Evolutionary conservation across 1,140 invertebrate species (phyloP).

Genomic region (Ladona fulva): DNA sequence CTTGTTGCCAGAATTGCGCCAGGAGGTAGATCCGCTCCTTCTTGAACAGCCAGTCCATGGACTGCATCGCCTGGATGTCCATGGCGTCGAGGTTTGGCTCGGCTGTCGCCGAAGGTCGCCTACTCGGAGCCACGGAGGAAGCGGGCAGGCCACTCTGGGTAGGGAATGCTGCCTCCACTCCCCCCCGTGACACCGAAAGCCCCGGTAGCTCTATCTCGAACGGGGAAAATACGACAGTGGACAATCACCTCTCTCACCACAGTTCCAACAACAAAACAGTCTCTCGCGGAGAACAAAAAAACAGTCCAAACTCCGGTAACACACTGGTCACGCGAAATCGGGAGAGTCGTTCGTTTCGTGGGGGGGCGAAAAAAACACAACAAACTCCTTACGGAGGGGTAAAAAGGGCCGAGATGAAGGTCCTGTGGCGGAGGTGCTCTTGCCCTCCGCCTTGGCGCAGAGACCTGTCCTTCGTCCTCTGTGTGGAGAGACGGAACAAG

Average conservation of each 20-base stretch:
- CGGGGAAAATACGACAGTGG: no score
- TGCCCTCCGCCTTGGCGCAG: background rate
- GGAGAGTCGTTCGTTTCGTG: background rate
- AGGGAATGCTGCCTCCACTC: background rate
- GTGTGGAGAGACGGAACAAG: background rate
- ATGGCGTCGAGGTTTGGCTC: slow-evolving; percentile 25
- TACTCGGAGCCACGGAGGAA: slow-evolving; percentile 1
- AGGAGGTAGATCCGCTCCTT: slow-evolving; percentile 85
- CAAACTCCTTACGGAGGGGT: background rate
- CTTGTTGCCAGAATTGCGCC: slow-evolving; percentile 91
- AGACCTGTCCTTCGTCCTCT: background rate
- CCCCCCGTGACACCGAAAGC: no score
- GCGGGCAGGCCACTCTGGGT: background rate
- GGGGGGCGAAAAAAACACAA: no score
- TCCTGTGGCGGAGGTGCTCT: background rate
- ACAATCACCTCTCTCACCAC: no score
- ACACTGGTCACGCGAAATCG: no score
- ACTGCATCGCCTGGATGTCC: slow-evolving; percentile 75
- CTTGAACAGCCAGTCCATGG: slow-evolving; percentile 91
- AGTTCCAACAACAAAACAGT: no score
- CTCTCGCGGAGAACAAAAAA: no score
- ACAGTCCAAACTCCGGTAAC: no score
- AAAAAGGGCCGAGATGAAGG: background rate
- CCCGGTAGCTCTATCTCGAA: no score
- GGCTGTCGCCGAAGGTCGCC: background rate